Conservation (phyloP, 2,797 vertebrate genomes). For the Notolabrus celidotus region DNA sequence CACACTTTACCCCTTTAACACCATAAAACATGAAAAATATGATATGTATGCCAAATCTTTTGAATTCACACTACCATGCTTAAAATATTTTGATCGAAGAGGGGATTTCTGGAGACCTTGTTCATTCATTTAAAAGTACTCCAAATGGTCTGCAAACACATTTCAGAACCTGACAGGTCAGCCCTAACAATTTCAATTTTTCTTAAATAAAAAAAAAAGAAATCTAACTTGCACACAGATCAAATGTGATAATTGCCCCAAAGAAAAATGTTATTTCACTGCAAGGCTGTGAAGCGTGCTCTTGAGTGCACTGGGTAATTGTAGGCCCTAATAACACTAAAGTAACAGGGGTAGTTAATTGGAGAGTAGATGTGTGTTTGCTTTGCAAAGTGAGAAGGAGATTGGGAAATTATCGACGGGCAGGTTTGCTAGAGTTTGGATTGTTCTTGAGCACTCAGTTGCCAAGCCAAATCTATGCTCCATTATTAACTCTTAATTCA, state of each 20-base stretch:
- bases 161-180: conserved; percentile 52
- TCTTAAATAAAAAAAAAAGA: conserved; percentile 28
- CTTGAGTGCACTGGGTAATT: conserved; percentile 63
- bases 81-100: conserved; percentile 3
- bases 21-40: conserved; percentile 9
- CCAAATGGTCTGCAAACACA: conserved; percentile 56
- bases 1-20: conserved; percentile 10
- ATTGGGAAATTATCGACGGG: conserved; percentile 73
- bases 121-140: conserved; percentile 19
- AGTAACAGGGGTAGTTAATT: conserved; percentile 73
- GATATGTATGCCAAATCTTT: conserved; percentile 7
- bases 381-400: conserved; percentile 78
- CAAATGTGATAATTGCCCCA: conserved; percentile 64
- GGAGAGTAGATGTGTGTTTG: conserved; percentile 70
- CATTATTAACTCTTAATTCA: conserved; percentile 49
- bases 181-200: conserved; percentile 54
- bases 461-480: conserved; percentile 7
- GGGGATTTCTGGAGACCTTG: conserved; percentile 6
- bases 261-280: conserved; percentile 72
- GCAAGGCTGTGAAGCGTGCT: conserved; percentile 24
- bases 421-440: conserved; percentile 57
- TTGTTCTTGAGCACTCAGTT: conserved; percentile 52
- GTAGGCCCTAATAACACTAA: conserved; percentile 54
- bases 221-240: conserved; percentile 45
- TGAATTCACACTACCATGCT: not conserved